Evolutionary conservation across 2,797 vertebrate genomes (phyloP).

Genomic region (Mionectes olivaceus): DNA sequence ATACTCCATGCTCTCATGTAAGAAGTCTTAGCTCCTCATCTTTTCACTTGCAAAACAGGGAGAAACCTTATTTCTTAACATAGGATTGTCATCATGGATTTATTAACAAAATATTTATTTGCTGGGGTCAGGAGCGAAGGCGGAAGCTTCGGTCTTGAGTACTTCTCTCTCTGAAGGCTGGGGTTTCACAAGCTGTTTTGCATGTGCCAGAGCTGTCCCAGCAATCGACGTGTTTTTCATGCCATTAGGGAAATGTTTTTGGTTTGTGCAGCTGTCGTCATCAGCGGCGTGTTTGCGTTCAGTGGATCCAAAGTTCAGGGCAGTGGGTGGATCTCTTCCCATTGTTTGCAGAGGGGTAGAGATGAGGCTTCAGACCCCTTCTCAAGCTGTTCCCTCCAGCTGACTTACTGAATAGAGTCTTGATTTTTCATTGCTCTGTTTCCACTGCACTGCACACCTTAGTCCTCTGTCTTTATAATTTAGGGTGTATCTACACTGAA

Average conservation of each 20-base stretch:
- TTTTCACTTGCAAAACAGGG: neutral
- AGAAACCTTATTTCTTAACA: neutral
- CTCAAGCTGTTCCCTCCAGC: neutral
- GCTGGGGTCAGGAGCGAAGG: neutral
- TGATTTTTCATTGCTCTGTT: neutral
- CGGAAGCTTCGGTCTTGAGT: neutral
- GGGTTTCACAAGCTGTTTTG: neutral
- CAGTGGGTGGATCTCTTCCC: neutral
- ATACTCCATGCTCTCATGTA: neutral
- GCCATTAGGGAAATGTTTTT: neutral
- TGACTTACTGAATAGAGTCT: neutral
- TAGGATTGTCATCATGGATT: neutral
- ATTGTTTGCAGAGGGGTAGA: neutral
- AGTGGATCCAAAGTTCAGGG: neutral
- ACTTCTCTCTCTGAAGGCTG: neutral
- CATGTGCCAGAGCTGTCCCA: accelerated
- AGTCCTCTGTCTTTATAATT: neutral
- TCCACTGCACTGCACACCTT: accelerated
- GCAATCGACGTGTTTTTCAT: accelerated
- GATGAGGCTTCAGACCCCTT: neutral
- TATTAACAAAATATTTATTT: neutral
- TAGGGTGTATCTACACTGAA: neutral
- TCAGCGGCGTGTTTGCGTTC: neutral
- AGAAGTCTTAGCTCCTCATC: neutral
- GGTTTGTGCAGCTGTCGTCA: neutral